Evolutionary conservation across 2,888 invertebrate species (phyloP), one percentile per base, ranked within the genome.

Genomic region (Apotomis turbidana): DNA sequence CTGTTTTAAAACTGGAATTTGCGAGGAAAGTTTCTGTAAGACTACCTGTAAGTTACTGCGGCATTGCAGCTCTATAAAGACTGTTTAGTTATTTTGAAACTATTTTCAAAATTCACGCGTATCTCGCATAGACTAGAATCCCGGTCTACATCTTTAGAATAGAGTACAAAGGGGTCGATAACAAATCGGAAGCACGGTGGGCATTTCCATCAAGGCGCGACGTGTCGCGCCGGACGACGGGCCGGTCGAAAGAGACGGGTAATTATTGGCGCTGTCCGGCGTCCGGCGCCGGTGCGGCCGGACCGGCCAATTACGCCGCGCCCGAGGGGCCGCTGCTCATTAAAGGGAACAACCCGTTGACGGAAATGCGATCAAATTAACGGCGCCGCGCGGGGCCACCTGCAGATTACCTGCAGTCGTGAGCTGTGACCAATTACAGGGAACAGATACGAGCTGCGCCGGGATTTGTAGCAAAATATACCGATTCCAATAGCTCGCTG

Each of bases 331-430:
- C 49, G 60, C 55, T 66, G 66, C 71, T 71, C 71, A 71, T 71
- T 71, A 71, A 71, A 67, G 71, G 60, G 71, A 71, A 63, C 68
- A 68, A 58, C 66, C 60, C 71, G 71, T 67, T 71, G 71, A 71
- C 71, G 71, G 71, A 38, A 71, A 67, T 67, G 60, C 71, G 66
- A 67, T 60, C 66, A 36, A 71, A 67, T 71, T 61, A 71, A 66
- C 66, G 66, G 66, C 52, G 59, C 52, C 64, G 44, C 52, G 44
- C 38, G 66, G 71, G 59, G 51, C 49, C 60, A 64, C 12, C 66
- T 64, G 64, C 36, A 52, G 64, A 66, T 71, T 66, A 71, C 70
- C 70, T 66, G 69, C 59, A 13, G 49, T 52, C 38, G 68, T 57
- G 60, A 57, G 55, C 66, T 54, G 66, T 71, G 71, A 36, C 55